Conservation (phyloP, 1,140 invertebrate species). For the Heliconius hewitsoni region DNA sequence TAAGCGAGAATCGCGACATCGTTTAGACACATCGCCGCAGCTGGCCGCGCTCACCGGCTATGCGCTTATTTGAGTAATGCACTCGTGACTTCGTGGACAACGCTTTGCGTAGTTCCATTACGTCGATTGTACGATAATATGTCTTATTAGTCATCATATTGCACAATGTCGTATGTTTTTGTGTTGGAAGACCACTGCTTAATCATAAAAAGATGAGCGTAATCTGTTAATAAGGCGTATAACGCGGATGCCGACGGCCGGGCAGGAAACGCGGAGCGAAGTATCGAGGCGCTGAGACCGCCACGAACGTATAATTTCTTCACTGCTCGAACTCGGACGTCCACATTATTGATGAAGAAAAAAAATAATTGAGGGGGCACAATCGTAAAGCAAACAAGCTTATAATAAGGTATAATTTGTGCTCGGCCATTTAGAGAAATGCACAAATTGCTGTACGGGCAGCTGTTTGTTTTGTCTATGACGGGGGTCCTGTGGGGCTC, state of each 20-base stretch:
- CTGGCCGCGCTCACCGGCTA: conserved; percentile 41
- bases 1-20: conserved; percentile 32
- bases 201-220: neutral
- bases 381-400: conserved; percentile 81
- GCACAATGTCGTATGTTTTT: neutral
- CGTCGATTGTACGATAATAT: neutral
- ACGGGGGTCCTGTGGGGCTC: conserved; percentile 72
- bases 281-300: conserved; percentile 60
- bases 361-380: conserved; percentile 79
- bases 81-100: conserved; percentile 1
- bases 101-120: conserved; percentile 13
- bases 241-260: conserved; percentile 39
- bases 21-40: conserved; percentile 7
- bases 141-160: neutral
- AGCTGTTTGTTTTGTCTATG: conserved; percentile 81
- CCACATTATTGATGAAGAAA: conserved; percentile 76
- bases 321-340: conserved; percentile 58
- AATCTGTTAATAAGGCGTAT: conserved; percentile 28
- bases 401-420: conserved; percentile 81
- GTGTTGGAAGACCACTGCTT: neutral
- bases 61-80: conserved; percentile 44
- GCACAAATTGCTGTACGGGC: conserved; percentile 75
- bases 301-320: conserved; percentile 75
- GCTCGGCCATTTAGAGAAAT: conserved; percentile 80
- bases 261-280: conserved; percentile 54